These are phyloP conservation scores for Amblyornis subalaris DNA, from an alignment of 2,113 vertebrate genomes.

Conservation along the genomic window DNA sequence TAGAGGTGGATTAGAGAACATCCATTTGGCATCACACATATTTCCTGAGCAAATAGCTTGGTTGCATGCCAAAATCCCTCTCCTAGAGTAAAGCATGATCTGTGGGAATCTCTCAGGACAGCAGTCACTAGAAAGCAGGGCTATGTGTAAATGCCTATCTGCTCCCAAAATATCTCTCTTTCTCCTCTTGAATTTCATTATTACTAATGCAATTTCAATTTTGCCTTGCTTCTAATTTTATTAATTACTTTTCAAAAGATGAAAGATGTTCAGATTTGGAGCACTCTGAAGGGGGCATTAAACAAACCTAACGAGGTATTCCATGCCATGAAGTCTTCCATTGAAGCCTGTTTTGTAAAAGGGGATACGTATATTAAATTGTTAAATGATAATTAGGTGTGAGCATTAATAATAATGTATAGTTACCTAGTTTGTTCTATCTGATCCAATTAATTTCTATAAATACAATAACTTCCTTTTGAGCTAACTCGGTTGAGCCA, in stretches of 20 bases:
- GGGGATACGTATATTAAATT: neutral
- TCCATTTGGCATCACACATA: neutral
- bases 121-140: neutral
- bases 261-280: neutral
- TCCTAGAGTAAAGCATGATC: neutral
- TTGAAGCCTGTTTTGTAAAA: neutral
- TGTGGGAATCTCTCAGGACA: neutral
- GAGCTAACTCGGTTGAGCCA: neutral
- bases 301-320: neutral
- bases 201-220: neutral
- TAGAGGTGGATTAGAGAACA: conserved; percentile 5
- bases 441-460: neutral
- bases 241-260: neutral
- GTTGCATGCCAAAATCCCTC: neutral
- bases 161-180: neutral
- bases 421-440: neutral
- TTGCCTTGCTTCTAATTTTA: neutral
- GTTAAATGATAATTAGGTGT: neutral
- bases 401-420: neutral
- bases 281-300: neutral
- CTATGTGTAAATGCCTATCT: neutral
- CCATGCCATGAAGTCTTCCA: neutral
- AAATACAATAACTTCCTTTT: neutral
- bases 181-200: neutral
- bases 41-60: conserved; percentile 17